Percentiles rank a stretch among this genome's conserved stretches.
These are phyloP conservation scores for Bibio marci DNA, from an alignment of 2,888 invertebrate species.

Conservation along the genomic window DNA sequence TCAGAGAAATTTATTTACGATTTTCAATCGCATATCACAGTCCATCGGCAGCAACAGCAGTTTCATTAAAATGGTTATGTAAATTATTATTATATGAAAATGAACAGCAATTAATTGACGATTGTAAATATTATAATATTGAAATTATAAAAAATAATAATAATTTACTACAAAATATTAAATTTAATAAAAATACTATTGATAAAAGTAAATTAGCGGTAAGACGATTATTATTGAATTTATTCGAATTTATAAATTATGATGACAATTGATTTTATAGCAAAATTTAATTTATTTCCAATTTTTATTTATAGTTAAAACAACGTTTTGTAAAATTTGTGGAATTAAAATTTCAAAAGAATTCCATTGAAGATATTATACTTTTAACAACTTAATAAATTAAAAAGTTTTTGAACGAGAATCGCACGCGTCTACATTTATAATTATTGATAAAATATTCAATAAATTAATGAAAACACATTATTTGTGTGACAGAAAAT, in stretches of 20 bases:
- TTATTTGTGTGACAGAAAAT: too few species aligned
- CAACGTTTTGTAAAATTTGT: constrained; percentile 18
- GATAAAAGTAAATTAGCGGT: constrained; percentile 10
- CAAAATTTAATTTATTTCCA: neutral
- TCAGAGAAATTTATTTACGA: constrained; percentile 32
- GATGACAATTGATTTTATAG: too few species aligned
- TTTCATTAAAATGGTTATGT: constrained; percentile 31
- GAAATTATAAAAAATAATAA: constrained; percentile 16
- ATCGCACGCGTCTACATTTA: too few species aligned
- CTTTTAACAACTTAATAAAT: neutral
- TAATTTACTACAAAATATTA: constrained; percentile 18
- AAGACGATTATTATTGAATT: neutral
- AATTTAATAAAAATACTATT: constrained; percentile 29
- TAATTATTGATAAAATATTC: too few species aligned
- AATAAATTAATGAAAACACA: too few species aligned
- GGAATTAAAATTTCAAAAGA: constrained; percentile 18
- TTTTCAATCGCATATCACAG: constrained; percentile 40
- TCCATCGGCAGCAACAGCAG: constrained; percentile 30
- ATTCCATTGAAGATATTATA: constrained; percentile 1
- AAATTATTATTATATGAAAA: constrained; percentile 29
- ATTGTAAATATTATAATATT: constrained; percentile 22
- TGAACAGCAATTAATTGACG: constrained; percentile 12
- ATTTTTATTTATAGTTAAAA: neutral
- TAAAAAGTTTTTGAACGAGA: too few species aligned
- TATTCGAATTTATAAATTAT: neutral